Conservation (phyloP, 2,797 vertebrate species). For the Capromys pilorides region DNA sequence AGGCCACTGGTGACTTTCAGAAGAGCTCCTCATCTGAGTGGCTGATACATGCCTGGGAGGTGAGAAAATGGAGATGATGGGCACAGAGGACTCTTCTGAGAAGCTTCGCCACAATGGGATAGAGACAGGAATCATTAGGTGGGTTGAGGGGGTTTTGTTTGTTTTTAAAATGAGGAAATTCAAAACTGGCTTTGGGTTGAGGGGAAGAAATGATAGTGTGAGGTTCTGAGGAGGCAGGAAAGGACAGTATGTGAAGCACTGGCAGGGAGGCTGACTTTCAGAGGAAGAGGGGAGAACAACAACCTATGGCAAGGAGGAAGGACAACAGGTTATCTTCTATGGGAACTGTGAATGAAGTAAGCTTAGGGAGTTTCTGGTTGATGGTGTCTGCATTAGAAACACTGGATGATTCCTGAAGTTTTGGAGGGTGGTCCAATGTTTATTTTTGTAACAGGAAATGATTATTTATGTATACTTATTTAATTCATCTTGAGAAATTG, state of each 20-base stretch:
- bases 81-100: background rate
- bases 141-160: background rate
- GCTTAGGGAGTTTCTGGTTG: background rate
- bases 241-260: background rate
- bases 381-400: background rate
- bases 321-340: background rate
- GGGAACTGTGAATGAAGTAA: background rate
- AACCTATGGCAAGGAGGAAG: background rate
- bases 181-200: background rate
- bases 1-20: background rate
- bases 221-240: background rate
- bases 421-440: background rate
- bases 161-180: conserved; percentile 5
- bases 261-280: background rate
- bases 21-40: background rate
- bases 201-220: background rate
- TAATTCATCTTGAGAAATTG: background rate
- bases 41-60: background rate
- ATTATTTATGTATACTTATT: background rate
- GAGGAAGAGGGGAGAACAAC: background rate
- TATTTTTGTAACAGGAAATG: background rate
- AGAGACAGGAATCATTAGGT: background rate
- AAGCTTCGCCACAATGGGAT: background rate
- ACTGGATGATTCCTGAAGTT: background rate
- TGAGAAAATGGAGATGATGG: background rate